Evolutionary conservation across 2,113 vertebrate genomes (phyloP).

Genomic region (Lepus europaeus): DNA sequence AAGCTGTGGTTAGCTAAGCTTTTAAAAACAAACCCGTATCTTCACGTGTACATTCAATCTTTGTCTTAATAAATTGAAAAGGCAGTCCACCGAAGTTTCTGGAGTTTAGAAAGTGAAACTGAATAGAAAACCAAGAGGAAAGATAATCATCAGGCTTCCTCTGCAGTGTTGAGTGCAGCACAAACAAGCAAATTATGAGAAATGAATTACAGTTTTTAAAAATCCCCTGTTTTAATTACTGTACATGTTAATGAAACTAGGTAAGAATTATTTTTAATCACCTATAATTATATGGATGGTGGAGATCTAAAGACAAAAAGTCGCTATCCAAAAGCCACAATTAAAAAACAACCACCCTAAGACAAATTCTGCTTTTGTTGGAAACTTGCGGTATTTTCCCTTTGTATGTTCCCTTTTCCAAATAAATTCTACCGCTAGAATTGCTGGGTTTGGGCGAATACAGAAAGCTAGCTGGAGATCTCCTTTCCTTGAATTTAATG

Average conservation of each 20-base stretch:
- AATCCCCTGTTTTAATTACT: slow-evolving; percentile 66
- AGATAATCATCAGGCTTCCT: slow-evolving; percentile 60
- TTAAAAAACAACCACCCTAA: not conserved
- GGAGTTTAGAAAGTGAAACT: slow-evolving; percentile 80
- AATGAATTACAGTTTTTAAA: slow-evolving; percentile 66
- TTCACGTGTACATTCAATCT: not conserved
- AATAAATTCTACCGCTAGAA: slow-evolving; percentile 28
- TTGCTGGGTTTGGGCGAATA: slow-evolving; percentile 9
- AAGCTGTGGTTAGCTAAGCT: not conserved
- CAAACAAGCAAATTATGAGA: slow-evolving; percentile 69
- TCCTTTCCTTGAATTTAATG: slow-evolving; percentile 23
- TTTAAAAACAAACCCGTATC: slow-evolving; percentile 26
- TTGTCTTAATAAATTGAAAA: slow-evolving; percentile 62
- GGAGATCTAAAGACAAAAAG: slow-evolving; percentile 62
- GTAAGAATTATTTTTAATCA: slow-evolving; percentile 77
- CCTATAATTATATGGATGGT: slow-evolving; percentile 54
- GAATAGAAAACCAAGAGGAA: slow-evolving; percentile 70
- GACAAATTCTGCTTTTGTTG: slow-evolving; percentile 68
- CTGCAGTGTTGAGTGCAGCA: slow-evolving; percentile 54
- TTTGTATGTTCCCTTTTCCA: not conserved
- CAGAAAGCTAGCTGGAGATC: slow-evolving; percentile 17
- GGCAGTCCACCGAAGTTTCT: not conserved
- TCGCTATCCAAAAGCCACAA: slow-evolving; percentile 37
- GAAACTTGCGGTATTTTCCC: slow-evolving; percentile 18
- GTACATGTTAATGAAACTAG: slow-evolving; percentile 59